Conservation (phyloP, 2,113 vertebrate genomes). For the Oreochromis spilurus region DNA sequence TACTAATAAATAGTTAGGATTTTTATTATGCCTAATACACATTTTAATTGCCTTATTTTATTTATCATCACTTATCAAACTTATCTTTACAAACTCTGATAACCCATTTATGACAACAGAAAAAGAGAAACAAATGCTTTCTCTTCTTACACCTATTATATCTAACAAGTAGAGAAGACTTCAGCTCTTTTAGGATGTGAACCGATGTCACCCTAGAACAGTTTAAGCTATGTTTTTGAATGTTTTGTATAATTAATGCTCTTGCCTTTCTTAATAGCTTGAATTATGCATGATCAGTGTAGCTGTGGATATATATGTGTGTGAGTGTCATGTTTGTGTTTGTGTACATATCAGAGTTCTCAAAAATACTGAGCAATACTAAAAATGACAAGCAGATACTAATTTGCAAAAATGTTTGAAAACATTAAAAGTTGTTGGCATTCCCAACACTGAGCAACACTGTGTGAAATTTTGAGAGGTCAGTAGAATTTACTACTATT, state of each 20-base stretch:
- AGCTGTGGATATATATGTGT: background rate
- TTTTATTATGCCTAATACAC: background rate
- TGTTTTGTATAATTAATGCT: background rate
- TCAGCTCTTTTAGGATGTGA: background rate
- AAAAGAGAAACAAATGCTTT: background rate
- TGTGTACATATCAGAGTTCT: background rate
- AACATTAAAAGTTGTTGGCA: background rate
- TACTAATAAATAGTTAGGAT: background rate
- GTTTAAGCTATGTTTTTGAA: background rate
- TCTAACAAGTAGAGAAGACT: background rate
- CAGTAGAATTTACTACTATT: background rate
- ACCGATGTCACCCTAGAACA: background rate
- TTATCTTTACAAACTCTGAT: background rate
- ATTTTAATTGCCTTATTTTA: background rate
- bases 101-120: background rate
- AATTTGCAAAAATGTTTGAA: background rate
- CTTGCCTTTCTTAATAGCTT: background rate
- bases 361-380: background rate
- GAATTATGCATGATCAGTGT: background rate
- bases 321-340: background rate
- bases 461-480: background rate
- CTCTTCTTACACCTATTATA: background rate
- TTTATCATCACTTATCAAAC: background rate
- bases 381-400: background rate
- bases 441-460: background rate